Base-by-base conservation (phyloP, 2,797 vertebrate species). In the Carapus acus region DNA sequence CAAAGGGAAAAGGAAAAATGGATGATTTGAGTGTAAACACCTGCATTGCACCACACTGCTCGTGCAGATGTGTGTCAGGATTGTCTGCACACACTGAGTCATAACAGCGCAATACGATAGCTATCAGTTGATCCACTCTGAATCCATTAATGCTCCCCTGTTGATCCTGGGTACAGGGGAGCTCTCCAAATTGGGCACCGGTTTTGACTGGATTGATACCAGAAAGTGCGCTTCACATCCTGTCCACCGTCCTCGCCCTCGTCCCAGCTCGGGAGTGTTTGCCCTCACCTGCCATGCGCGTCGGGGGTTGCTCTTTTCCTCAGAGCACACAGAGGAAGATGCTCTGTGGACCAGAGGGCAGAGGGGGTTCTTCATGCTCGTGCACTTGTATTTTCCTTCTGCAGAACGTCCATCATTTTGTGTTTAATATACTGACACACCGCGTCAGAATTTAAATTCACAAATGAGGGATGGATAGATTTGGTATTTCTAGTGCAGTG, bases 111-210 rank as follows among this genome's bases (percentile, higher is more conserved):
- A 85, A 83, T 34, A 43, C 40, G 73, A 83, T 81, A 77, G 77
- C 71, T 68, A 79, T 82, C 76, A 77, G 81, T 82, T 83, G 78
- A 86, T 85, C 79, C 78, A 73, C 74, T 84, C 71, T 21, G 74
- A 80, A 78, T 83, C 80, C 81, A 84, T 82, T 81, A 78, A 83
- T 81, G 74, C 72, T 83, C 73, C 73, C 78, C 38, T 67, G 73
- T 80, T 83, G 77, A 81, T 76, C 71, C 58, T 67, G 74, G 75
- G 75, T 67, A 68, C 42, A 71, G 73, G 53, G 52, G 67, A 73
- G 68, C 68, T 71, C 71, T 74, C 64, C 58, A 67, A 54, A 62
- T 62, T 47, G 49, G 67, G 62, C 61, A 74, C 60, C 14, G 51
- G 57, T 73, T 80, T 64, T 68, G 71, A 77, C 71, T 31, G 27